phyloP scores from a whole-genome alignment of 2,888 invertebrate genomes.

The Dichetophora obliterata region DNA sequence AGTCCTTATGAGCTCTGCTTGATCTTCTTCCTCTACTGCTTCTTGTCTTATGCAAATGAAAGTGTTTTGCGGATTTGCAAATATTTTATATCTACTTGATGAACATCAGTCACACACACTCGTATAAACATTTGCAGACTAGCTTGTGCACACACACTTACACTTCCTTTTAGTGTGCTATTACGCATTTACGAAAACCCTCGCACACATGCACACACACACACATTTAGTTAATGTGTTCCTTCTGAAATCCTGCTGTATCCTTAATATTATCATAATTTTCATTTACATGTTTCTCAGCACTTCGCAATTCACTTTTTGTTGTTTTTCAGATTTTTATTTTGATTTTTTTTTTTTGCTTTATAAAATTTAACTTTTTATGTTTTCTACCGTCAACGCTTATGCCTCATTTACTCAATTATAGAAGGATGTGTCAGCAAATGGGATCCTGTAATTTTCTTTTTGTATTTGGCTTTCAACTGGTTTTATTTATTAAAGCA shows the following conservation, averaged over 20 bases:
- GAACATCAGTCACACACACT: neutral
- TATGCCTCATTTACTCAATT: too few relatives aligned
- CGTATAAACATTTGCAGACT: neutral
- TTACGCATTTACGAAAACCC: too few relatives aligned
- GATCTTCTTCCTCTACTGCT: neutral
- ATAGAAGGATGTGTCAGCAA: too few relatives aligned
- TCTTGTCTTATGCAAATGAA: constrained; percentile 34
- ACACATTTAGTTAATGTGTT: neutral
- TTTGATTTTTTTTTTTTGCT: neutral
- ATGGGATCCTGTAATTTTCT: too few relatives aligned
- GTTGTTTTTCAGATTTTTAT: neutral
- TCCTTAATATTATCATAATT: constrained; percentile 19
- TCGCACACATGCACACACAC: neutral
- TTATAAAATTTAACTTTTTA: neutral
- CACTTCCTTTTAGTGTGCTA: neutral
- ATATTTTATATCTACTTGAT: constrained; percentile 24
- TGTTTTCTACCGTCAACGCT: too few relatives aligned
- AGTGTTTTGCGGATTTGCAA: constrained; percentile 38
- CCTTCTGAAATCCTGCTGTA: neutral
- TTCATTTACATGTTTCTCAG: constrained; percentile 6
- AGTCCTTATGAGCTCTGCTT: neutral
- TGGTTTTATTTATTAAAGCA: neutral
- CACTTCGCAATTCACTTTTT: neutral
- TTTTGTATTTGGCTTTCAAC: neutral
- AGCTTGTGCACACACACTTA: neutral